phyloP scores from a whole-genome alignment of 2,113 vertebrate genomes.

The Ibidorhyncha struthersii region DNA sequence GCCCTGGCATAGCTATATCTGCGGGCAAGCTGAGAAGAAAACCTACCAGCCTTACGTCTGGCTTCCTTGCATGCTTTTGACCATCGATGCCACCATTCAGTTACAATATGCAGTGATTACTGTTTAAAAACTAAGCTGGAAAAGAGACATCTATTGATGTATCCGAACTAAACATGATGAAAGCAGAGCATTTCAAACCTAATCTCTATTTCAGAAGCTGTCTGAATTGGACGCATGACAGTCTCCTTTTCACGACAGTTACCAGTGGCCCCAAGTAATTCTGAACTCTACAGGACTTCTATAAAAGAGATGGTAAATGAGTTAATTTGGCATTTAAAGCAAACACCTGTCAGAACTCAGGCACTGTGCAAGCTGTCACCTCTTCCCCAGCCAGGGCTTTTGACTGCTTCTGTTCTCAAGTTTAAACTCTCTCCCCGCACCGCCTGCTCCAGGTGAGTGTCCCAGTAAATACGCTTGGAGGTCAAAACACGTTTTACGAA shows the following conservation, averaged over 20 bases:
- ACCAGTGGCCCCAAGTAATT: background rate
- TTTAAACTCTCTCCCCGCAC: background rate
- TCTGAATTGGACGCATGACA: background rate
- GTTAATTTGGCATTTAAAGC: background rate
- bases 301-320: background rate
- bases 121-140: background rate
- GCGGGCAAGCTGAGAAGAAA: background rate
- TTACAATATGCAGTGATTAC: background rate
- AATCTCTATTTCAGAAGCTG: background rate
- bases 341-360: background rate
- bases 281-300: background rate
- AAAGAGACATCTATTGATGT: background rate
- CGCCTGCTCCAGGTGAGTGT: background rate
- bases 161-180: background rate
- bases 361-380: background rate
- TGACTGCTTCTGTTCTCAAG: background rate
- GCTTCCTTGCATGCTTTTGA: background rate
- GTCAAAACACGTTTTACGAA: background rate
- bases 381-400: background rate
- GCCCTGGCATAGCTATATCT: background rate
- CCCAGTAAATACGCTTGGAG: background rate
- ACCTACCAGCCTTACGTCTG: background rate
- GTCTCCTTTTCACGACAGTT: background rate
- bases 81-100: background rate
- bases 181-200: background rate